These are phyloP conservation scores for Phenganax marumi DNA, from an alignment of 92 coral and sea anemone genomes.

Conservation along the genomic window DNA sequence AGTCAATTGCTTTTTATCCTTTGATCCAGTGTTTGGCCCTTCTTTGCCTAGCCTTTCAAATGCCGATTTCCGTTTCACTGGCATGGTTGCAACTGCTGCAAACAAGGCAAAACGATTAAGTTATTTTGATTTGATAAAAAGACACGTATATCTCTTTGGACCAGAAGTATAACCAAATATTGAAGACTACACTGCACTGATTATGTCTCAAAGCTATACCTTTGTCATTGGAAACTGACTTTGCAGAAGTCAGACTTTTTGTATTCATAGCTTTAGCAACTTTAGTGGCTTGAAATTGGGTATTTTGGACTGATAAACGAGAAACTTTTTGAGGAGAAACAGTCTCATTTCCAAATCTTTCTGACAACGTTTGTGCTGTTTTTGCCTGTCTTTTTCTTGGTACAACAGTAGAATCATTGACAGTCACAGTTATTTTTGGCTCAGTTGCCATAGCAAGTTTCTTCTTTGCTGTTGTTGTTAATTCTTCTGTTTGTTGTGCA, in stretches of 20 bases:
- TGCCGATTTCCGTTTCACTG: slow-evolving; percentile 71
- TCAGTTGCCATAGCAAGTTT: not conserved
- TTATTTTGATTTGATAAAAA: not conserved
- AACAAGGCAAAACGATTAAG: not conserved
- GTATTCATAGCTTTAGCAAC: not conserved
- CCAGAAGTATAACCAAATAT: too few species aligned
- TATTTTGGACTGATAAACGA: not conserved
- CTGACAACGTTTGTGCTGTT: slow-evolving; percentile 17
- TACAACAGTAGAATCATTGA: not conserved
- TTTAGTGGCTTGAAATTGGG: not conserved
- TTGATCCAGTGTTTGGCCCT: slow-evolving; percentile 36
- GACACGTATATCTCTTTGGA: not conserved
- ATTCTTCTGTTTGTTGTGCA: not conserved
- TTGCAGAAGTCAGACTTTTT: not conserved
- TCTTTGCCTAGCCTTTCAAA: slow-evolving; percentile 96
- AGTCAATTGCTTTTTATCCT: not conserved
- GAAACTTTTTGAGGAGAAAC: slow-evolving; percentile 14
- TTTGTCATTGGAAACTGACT: not conserved
- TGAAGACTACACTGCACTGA: too few species aligned
- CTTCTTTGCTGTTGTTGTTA: not conserved
- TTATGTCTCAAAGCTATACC: not conserved
- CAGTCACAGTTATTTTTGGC: slow-evolving; percentile 13
- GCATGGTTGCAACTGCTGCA: slow-evolving; percentile 59
- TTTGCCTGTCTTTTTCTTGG: slow-evolving; percentile 17
- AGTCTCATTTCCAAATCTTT: slow-evolving; percentile 25